These are phyloP conservation scores for Sarcophaga peregrina DNA, from an alignment of 1,140 invertebrate species.

Conservation along the genomic window DNA sequence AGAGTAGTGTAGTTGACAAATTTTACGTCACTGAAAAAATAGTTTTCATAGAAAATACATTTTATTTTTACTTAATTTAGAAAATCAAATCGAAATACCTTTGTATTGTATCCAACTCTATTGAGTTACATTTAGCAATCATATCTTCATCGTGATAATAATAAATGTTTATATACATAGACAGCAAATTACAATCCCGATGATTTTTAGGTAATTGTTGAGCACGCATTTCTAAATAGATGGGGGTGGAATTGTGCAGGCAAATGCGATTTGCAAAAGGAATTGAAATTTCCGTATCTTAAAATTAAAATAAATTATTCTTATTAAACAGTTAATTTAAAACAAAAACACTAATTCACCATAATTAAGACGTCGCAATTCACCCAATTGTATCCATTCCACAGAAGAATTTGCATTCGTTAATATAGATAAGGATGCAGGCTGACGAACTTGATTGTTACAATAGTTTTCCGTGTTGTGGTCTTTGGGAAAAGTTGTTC, in stretches of 20 bases:
- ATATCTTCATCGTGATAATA: conserved; percentile 61
- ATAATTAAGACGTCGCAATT: conserved; percentile 39
- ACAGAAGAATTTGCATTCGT: not conserved
- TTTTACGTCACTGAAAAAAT: conserved; percentile 48
- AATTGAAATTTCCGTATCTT: conserved; percentile 54
- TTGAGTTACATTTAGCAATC: conserved; percentile 57
- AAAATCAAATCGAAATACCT: conserved; percentile 48
- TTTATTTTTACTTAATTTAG: not conserved
- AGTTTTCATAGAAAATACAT: not conserved
- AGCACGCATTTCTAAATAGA: conserved; percentile 62
- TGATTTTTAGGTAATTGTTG: conserved; percentile 53
- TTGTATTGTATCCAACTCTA: conserved; percentile 60
- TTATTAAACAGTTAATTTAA: not conserved
- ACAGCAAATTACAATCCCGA: conserved; percentile 55
- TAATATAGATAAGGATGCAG: not conserved
- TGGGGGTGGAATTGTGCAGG: conserved; percentile 58
- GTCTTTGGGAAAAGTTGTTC: not conserved
- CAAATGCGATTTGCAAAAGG: conserved; percentile 58
- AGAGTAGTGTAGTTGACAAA: conserved; percentile 60
- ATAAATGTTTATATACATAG: conserved; percentile 61
- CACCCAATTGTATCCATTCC: conserved; percentile 46
- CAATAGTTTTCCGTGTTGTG: not conserved
- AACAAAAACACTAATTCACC: conserved; percentile 36
- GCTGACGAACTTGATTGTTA: not conserved
- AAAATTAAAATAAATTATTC: conserved; percentile 16